phyloP scores from a whole-genome alignment of 2,888 invertebrate species.

The Nomada goodeniana region DNA sequence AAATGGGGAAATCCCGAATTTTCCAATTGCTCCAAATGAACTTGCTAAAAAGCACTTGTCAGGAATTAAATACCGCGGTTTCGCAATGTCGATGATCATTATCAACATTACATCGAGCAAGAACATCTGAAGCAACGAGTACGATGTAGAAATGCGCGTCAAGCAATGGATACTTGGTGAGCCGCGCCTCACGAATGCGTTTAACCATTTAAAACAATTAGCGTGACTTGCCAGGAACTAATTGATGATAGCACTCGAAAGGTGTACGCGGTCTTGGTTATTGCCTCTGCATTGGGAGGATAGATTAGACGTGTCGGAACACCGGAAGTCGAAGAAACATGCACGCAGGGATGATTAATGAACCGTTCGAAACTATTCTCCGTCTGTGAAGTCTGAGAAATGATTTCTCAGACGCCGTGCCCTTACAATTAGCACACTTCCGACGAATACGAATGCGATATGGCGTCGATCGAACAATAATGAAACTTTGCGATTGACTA shows the following conservation, averaged over 20 bases:
- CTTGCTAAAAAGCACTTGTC: too few relatives aligned
- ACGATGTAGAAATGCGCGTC: background rate
- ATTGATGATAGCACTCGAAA: conserved; percentile 18
- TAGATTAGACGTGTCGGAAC: conserved; percentile 39
- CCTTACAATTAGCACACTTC: background rate
- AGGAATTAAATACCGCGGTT: too few relatives aligned
- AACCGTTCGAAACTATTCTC: conserved; percentile 40
- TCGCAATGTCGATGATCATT: too few relatives aligned
- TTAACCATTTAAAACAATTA: conserved; percentile 55
- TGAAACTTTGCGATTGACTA: conserved; percentile 63
- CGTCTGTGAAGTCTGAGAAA: conserved; percentile 44
- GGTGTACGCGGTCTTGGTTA: conserved; percentile 31
- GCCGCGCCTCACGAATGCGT: conserved; percentile 24
- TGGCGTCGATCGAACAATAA: conserved; percentile 44
- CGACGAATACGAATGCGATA: conserved; percentile 48
- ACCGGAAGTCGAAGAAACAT: conserved; percentile 26
- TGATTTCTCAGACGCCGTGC: conserved; percentile 37
- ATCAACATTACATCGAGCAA: too few relatives aligned
- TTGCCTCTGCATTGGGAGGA: conserved; percentile 23
- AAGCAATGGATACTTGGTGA: background rate
- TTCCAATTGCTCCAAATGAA: too few relatives aligned
- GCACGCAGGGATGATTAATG: conserved; percentile 55
- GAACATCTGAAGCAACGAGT: background rate
- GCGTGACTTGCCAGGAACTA: conserved; percentile 32
- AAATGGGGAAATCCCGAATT: background rate